A percentile compares a stretch with the other conserved stretches of the same genome.
phyloP scores from a whole-genome alignment of 2,797 vertebrate genomes.

The Amniataba percoides region DNA sequence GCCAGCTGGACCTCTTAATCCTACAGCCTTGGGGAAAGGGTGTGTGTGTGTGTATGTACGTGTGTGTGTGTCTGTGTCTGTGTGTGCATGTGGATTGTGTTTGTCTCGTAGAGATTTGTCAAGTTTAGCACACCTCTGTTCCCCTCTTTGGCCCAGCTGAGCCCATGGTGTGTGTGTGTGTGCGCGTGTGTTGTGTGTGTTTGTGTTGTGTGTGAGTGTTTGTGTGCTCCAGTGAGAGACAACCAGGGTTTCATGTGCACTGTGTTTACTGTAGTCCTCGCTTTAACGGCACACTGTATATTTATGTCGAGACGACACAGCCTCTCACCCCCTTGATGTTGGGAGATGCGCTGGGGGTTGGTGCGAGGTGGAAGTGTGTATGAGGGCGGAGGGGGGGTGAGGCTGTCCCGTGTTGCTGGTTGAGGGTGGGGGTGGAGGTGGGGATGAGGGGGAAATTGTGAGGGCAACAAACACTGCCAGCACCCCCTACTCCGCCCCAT shows the following conservation, averaged over 20 bases:
- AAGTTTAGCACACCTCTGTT: slow-evolving; percentile 84
- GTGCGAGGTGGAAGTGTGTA: slow-evolving; percentile 48
- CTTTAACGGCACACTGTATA: slow-evolving; percentile 77
- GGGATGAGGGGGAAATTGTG: slow-evolving; percentile 31
- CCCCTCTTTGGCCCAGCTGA: slow-evolving; percentile 80
- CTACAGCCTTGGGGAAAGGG: slow-evolving; percentile 87
- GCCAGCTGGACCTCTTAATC: slow-evolving; percentile 90
- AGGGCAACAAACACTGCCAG: slow-evolving; percentile 68
- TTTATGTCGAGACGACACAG: slow-evolving; percentile 80
- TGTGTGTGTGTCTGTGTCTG: slow-evolving; percentile 51
- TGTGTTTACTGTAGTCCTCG: slow-evolving; percentile 78
- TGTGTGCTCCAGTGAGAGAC: slow-evolving; percentile 70
- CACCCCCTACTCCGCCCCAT: slow-evolving; percentile 11
- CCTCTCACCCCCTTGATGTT: slow-evolving; percentile 77
- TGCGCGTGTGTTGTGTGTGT: neutral
- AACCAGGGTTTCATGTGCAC: slow-evolving; percentile 64
- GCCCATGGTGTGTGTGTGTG: slow-evolving; percentile 69
- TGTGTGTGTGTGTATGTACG: slow-evolving; percentile 67
- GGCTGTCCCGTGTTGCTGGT: slow-evolving; percentile 49
- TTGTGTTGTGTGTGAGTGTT: slow-evolving; percentile 48
- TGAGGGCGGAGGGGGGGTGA: slow-evolving; percentile 5
- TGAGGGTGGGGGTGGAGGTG: slow-evolving; percentile 17
- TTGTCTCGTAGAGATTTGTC: slow-evolving; percentile 82
- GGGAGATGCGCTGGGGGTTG: slow-evolving; percentile 63
- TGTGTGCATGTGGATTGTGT: slow-evolving; percentile 63